Conservation (phyloP, 2,888 invertebrate species). For the Ferdinandea cuprea region DNA sequence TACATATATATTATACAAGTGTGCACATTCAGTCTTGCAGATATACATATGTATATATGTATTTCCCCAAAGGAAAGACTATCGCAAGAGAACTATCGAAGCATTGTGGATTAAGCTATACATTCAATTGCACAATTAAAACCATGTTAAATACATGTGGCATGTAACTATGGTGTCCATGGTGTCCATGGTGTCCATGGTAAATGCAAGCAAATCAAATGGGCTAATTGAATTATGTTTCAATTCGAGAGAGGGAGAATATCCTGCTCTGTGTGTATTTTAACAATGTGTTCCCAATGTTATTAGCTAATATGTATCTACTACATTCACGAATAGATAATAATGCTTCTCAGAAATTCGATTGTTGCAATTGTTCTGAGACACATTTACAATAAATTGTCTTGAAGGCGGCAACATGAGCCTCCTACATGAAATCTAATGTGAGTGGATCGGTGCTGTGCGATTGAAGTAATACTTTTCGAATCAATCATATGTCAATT, state of each 20-base stretch:
- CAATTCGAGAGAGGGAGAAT: not conserved
- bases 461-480: too few relatives aligned
- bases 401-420: too few relatives aligned
- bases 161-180: slow-evolving; percentile 7
- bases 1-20: too few relatives aligned
- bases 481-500: too few relatives aligned
- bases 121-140: slow-evolving; percentile 35
- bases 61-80: not conserved
- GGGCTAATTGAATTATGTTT: slow-evolving; percentile 13
- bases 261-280: not conserved
- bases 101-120: not conserved
- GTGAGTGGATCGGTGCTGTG: too few relatives aligned
- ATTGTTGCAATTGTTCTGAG: too few relatives aligned
- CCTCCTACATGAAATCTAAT: too few relatives aligned
- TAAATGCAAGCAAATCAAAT: slow-evolving; percentile 17
- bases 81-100: not conserved
- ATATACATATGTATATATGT: too few relatives aligned
- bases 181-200: not conserved
- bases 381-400: too few relatives aligned
- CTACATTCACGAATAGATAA: too few relatives aligned
- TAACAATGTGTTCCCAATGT: not conserved
- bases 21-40: too few relatives aligned
- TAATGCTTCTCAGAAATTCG: too few relatives aligned
- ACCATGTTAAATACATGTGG: slow-evolving; percentile 20
- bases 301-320: slow-evolving; percentile 9